Conservation (phyloP, 2,888 invertebrate genomes). For the Trileptium ribeirensis region DNA sequence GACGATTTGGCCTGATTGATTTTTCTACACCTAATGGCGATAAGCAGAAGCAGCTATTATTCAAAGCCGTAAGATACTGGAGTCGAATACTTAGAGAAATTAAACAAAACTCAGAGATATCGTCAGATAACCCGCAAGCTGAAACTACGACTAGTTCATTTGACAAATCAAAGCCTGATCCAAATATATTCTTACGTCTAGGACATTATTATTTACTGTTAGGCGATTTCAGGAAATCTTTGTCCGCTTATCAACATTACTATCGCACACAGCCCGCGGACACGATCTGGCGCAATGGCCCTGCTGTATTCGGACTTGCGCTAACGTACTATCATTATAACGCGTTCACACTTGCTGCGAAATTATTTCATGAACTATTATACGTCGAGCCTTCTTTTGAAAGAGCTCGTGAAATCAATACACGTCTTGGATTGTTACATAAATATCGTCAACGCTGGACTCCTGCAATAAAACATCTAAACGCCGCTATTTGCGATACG, state of each 20-base stretch:
- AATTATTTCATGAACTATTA: constrained; percentile 85
- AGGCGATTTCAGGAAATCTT: not conserved
- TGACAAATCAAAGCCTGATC: not conserved
- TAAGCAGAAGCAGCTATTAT: not conserved
- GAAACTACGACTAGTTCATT: not conserved
- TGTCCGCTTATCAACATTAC: not conserved
- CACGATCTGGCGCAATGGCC: not conserved
- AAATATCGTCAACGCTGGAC: not conserved
- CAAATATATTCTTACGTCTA: too few relatives aligned
- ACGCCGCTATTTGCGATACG: not conserved
- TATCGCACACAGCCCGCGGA: not conserved
- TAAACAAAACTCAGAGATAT: not conserved
- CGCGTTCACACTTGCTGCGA: not conserved
- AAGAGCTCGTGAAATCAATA: constrained; percentile 88
- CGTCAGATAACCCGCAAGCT: not conserved
- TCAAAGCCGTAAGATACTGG: not conserved
- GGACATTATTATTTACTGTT: not conserved
- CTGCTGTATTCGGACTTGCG: not conserved
- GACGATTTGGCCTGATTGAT: not conserved
- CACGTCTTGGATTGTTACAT: constrained; percentile 73
- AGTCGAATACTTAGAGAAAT: not conserved
- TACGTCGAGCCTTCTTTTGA: constrained; percentile 87
- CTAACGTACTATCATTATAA: not conserved
- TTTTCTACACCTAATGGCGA: not conserved
- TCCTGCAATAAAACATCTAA: not conserved